Percentiles rank a stretch among this genome's conserved stretches.
These are phyloP conservation scores for Actinopyga echinites DNA, from an alignment of 53 echinoderm and acorn worm species.

Conservation along the genomic window DNA sequence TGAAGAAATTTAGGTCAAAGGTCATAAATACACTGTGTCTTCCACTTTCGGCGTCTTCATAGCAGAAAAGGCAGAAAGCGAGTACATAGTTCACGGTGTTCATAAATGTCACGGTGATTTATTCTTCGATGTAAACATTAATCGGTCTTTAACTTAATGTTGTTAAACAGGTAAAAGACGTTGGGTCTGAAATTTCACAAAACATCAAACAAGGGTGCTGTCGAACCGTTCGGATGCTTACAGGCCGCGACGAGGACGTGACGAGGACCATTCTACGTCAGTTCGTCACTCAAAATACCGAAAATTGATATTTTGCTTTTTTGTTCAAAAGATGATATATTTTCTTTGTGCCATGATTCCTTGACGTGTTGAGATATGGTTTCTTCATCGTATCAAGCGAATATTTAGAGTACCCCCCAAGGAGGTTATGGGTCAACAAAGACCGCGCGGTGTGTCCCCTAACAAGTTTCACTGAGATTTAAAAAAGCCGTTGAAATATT, in stretches of 20 bases:
- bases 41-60: not conserved
- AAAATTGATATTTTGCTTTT: constrained; percentile 7
- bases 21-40: not conserved
- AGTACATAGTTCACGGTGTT: not conserved
- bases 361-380: not conserved
- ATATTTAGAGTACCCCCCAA: not conserved
- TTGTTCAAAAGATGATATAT: constrained; percentile 26
- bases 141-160: not conserved
- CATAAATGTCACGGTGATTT: constrained; percentile 41
- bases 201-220: too few species aligned
- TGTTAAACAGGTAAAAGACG: not conserved
- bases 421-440: not conserved
- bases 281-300: not conserved
- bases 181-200: not conserved
- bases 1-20: not conserved
- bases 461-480: too few species aligned
- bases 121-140: constrained; percentile 17
- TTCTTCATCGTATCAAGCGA: not conserved
- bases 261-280: not conserved
- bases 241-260: not conserved
- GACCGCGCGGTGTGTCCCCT: too few species aligned
- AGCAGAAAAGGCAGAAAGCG: too few species aligned
- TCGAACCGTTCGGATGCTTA: too few species aligned
- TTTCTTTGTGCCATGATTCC: constrained; percentile 23
- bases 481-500: too few species aligned